phyloP scores from a whole-genome alignment of 2,113 vertebrate genomes.

The Panthera leo region DNA sequence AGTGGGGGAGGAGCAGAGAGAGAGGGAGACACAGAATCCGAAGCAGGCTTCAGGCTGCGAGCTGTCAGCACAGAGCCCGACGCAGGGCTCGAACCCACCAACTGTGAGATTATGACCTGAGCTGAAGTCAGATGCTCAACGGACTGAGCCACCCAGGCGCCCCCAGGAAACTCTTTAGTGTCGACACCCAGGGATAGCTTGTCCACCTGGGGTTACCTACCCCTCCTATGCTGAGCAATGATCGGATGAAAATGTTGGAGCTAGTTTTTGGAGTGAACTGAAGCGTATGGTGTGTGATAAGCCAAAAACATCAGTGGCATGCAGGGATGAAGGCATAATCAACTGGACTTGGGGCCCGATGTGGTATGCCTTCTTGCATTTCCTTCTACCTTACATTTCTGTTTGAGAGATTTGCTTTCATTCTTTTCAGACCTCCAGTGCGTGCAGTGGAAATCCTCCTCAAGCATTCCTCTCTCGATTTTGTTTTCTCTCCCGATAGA shows the following conservation, averaged over 20 bases:
- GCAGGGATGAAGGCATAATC: not conserved
- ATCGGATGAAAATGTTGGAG: conserved; percentile 51
- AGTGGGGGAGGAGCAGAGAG: too few relatives aligned
- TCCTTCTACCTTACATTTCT: not conserved
- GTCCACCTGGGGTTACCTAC: not conserved
- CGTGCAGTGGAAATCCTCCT: conserved; percentile 40
- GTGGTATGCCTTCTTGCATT: not conserved
- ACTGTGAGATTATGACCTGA: too few relatives aligned
- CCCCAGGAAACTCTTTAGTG: conserved; percentile 19
- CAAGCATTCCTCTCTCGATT: not conserved
- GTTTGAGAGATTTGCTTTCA: not conserved
- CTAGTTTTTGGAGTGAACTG: not conserved
- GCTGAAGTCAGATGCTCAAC: too few relatives aligned
- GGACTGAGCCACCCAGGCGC: too few relatives aligned
- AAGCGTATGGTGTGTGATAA: not conserved
- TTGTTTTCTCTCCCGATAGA: not conserved
- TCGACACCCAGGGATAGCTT: conserved; percentile 13
- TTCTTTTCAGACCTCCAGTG: conserved; percentile 36
- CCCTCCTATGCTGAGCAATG: not conserved
- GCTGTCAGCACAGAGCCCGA: too few relatives aligned
- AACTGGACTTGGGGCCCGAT: not conserved
- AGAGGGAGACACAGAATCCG: too few relatives aligned
- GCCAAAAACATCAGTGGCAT: not conserved
- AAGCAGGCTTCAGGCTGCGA: too few relatives aligned
- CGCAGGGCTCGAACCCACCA: too few relatives aligned